phyloP scores from a whole-genome alignment of 1,140 invertebrate genomes.

The Heliconius nattereri region DNA sequence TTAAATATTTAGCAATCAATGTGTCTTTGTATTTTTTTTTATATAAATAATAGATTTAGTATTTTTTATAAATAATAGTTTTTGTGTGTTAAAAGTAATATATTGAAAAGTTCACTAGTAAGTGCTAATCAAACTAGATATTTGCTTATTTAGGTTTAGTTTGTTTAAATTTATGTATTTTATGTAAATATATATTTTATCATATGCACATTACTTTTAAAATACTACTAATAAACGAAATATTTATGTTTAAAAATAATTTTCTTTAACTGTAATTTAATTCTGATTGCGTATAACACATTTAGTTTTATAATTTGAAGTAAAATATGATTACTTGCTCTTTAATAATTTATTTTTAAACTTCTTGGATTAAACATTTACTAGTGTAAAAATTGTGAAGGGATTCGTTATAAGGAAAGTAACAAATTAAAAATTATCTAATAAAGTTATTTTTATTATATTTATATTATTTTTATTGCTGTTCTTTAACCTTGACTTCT shows the following conservation, averaged over 20 bases:
- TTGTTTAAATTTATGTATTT: background rate
- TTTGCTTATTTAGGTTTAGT: background rate
- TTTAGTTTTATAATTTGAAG: background rate
- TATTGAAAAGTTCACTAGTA: slow-evolving; percentile 12
- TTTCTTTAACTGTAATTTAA: background rate
- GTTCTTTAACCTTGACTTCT: slow-evolving; percentile 6
- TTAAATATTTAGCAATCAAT: background rate
- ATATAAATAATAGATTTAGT: background rate
- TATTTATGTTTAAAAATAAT: background rate
- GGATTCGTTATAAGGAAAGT: slow-evolving; percentile 13
- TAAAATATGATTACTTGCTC: background rate
- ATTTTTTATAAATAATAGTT: background rate
- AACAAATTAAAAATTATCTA: slow-evolving; percentile 60
- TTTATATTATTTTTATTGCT: background rate
- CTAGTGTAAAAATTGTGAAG: slow-evolving; percentile 14
- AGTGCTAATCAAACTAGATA: background rate
- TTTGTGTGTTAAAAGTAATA: background rate
- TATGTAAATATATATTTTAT: slow-evolving; percentile 14
- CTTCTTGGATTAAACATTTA: slow-evolving; percentile 26
- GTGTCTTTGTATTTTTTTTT: background rate
- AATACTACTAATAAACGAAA: background rate
- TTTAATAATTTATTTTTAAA: background rate
- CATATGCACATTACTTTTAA: background rate
- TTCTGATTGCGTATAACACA: background rate
- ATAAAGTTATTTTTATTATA: slow-evolving; percentile 67